Base-by-base conservation (phyloP, 2,797 vertebrate species). In the Syncerus caffer region DNA sequence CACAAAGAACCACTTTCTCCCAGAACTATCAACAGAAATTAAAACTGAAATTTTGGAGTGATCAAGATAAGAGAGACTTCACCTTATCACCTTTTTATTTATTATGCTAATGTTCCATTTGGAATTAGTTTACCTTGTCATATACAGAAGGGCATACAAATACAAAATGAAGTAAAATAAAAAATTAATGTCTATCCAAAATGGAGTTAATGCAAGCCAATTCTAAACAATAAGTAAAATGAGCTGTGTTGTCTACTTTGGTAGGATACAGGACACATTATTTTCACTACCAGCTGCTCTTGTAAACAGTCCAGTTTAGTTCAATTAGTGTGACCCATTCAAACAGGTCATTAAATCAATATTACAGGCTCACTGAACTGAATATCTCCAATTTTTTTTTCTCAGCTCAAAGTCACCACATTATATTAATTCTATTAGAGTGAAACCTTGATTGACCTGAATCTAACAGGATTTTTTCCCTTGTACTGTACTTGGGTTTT, bases 271-370 rank as follows among this genome's bases (percentile, higher is more conserved):
- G 50, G 74, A 42, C n/a, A 95, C 80, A 84, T 93, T 93, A 91
- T 95, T 97, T 95, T 96, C 42, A 97, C 58, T 86, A 82, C 78
- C 93, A 90, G 60, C 12, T 97, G 45, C 55, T 92, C 79, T 90
- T 90, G 74, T 96, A 96, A 97, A 94, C 74, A 97, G 79, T 31
- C 82, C 50, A 64, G 53, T 98, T 97, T 86, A 89, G 57, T 93
- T 97, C 74, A 95, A 83, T 96, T 94, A 95, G 55, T 88, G 64
- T 92, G 85, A 85, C 60, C 92, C 67, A 94, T 95, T 95, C 87
- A 79, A 89, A 90, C 38, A 85, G 21, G 62, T 87, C 60, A 96
- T 85, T 97, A 96, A 93, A 96, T 96, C 57, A 83, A 86, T 94
- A 95, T 92, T 95, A 58, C 2, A 87, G 74, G 53, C 64, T 90